Evolutionary conservation across 1,140 invertebrate species (phyloP).

Genomic region (Formica exsecta): DNA sequence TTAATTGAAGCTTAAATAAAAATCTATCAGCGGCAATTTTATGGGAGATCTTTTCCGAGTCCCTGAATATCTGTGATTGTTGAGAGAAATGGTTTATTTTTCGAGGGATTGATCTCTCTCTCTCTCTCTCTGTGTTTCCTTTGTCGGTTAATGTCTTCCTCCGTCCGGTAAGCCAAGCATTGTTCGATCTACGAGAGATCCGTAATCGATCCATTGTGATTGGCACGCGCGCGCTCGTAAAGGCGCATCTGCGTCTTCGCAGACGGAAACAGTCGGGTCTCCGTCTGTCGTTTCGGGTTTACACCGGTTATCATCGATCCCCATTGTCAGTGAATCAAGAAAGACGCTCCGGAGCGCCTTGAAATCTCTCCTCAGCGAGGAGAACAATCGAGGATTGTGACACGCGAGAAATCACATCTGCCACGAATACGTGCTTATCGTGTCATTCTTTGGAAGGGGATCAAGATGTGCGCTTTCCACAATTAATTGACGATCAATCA

Average conservation of each 20-base stretch:
- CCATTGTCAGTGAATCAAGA: constrained; percentile 58
- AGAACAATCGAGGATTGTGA: constrained; percentile 7
- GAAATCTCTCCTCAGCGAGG: constrained; percentile 7
- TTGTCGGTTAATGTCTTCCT: constrained; percentile 1
- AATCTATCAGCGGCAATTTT: neutral
- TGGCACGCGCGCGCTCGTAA: constrained; percentile 59
- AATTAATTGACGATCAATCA: too few species aligned
- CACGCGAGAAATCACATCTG: constrained; percentile 65
- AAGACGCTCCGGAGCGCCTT: neutral
- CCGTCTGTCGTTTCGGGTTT: constrained; percentile 49
- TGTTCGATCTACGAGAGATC: constrained; percentile 51
- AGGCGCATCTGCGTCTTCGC: constrained; percentile 58
- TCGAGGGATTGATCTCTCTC: neutral
- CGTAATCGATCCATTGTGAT: constrained; percentile 61
- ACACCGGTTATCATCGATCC: constrained; percentile 68
- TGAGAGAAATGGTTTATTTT: constrained; percentile 14
- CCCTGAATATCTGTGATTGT: neutral
- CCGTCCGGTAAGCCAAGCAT: constrained; percentile 6
- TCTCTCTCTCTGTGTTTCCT: neutral
- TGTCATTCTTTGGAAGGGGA: neutral
- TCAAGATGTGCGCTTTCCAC: neutral
- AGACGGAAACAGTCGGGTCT: constrained; percentile 36
- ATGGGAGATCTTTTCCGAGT: neutral
- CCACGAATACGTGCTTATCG: constrained; percentile 33
- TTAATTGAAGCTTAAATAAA: neutral